A percentile compares a stretch with the other conserved stretches of the same genome.
These are phyloP conservation scores for Drosophila saltans DNA, from an alignment of 1,140 invertebrate species.

Conservation along the genomic window DNA sequence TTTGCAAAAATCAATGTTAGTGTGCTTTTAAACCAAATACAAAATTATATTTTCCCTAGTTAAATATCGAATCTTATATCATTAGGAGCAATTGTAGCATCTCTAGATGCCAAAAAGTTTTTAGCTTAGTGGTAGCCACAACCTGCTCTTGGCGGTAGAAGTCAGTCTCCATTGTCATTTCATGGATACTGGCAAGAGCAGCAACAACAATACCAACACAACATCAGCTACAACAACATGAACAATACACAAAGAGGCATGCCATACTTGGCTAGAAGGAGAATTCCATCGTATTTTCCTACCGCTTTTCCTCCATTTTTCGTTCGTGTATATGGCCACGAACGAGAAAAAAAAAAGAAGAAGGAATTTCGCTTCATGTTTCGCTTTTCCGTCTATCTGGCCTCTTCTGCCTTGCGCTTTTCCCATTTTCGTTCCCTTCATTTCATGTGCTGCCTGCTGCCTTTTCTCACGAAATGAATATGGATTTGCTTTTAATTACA, in stretches of 20 bases:
- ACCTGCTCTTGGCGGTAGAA: conserved; percentile 44
- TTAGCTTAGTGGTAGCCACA: conserved; percentile 21
- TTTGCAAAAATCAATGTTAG: too few relatives aligned
- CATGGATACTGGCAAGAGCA: conserved; percentile 40
- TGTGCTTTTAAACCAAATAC: too few relatives aligned
- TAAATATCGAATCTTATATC: too few relatives aligned
- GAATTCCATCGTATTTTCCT: background rate
- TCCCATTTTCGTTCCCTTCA: background rate
- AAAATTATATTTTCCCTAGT: too few relatives aligned
- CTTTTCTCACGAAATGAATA: conserved; percentile 67
- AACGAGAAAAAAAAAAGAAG: background rate
- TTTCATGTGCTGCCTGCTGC: background rate
- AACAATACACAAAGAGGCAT: conserved; percentile 49
- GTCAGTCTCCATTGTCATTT: conserved; percentile 51
- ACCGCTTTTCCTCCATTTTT: conserved; percentile 11
- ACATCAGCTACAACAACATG: too few relatives aligned
- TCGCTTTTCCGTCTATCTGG: too few relatives aligned
- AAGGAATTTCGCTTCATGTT: conserved; percentile 23
- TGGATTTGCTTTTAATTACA: conserved; percentile 80
- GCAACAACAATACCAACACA: background rate
- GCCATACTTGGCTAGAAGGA: conserved; percentile 25
- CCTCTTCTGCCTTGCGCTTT: background rate
- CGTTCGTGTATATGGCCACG: conserved; percentile 44
- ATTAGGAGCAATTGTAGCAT: conserved; percentile 21
- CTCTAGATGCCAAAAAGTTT: conserved; percentile 10